Conservation (phyloP, 1,140 invertebrate species). For the Melanaphis sacchari region DNA sequence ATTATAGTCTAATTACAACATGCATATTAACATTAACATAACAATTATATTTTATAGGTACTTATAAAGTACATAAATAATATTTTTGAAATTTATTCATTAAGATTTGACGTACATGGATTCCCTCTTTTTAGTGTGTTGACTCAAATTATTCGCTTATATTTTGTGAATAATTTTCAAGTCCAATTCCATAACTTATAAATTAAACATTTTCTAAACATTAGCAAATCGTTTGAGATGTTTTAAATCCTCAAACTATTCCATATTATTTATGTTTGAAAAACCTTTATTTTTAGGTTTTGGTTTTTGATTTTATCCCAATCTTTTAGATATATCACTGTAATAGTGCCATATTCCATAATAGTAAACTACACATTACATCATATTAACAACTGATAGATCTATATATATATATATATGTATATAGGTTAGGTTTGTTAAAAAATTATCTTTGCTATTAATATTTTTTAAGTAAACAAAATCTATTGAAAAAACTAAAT, state of each 20-base stretch:
- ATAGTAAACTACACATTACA: not conserved
- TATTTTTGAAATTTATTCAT: no score
- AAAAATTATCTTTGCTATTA: not conserved
- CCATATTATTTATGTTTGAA: not conserved
- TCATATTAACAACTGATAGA: not conserved
- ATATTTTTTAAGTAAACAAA: not conserved
- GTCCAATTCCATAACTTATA: no score
- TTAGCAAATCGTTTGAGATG: no score
- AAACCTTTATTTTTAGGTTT: not conserved
- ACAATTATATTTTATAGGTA: no score
- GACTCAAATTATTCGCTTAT: no score
- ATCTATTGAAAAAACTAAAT: not conserved
- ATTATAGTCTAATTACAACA: no score
- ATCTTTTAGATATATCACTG: not conserved
- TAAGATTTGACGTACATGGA: not conserved
- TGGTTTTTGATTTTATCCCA: not conserved
- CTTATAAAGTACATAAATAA: no score
- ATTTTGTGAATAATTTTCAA: no score
- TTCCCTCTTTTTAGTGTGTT: not conserved
- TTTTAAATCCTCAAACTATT: no score
- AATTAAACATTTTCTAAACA: no score
- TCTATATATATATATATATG: not conserved
- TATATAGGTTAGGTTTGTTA: not conserved
- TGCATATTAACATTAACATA: no score
- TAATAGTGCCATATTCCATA: no score